Evolutionary conservation across 2,113 vertebrate genomes (phyloP), one percentile per base, ranked within the genome.

Genomic region (Pungitius pungitius): DNA sequence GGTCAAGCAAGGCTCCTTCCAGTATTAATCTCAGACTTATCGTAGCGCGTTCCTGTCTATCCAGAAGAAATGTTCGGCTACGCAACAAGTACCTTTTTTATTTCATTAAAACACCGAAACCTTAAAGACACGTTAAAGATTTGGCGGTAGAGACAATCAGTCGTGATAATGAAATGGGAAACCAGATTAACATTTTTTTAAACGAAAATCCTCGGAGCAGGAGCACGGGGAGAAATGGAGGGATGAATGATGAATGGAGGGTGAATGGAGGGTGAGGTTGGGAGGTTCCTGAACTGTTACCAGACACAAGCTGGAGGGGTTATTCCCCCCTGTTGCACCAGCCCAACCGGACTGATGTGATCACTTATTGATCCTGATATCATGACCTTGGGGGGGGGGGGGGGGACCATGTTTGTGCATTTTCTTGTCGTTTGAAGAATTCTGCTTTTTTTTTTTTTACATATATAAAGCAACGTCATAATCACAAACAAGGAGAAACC

Each of bases 401-500:
- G 33, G 33, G 33, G 33, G 6, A 30, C 30, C 30, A 5, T 49
- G 73, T 35, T 3, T 75, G 64, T 47, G 13, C 24, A 13, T 47
- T 78, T 67, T 65, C 33, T 65, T 75, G 58, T 45, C 3, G 10
- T 72, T 69, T 80, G 69, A 73, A 75, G 58, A 83, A 69, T 45
- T 61, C 67, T 73, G 65, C 69, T 57, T 73, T 80, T 74, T 73
- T 75, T 81, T 80, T 39, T 51, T 57, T 49, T 58, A 58, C 18
- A 39, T 39, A 39, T 60, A 60, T 55, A 55, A 85, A 86, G 26
- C 67, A 90, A 93, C 89, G 91, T 93, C 92, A 93, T 69, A 82
- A 83, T 69, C 70, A 87, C 82, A 42, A 89, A 85, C 88, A 27
- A 89, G 84, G 80, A n/a, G 27, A 65, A 92, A 93, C 92, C 92